Conservation (phyloP, 2,113 vertebrate species). For the Polyodon spathula region DNA sequence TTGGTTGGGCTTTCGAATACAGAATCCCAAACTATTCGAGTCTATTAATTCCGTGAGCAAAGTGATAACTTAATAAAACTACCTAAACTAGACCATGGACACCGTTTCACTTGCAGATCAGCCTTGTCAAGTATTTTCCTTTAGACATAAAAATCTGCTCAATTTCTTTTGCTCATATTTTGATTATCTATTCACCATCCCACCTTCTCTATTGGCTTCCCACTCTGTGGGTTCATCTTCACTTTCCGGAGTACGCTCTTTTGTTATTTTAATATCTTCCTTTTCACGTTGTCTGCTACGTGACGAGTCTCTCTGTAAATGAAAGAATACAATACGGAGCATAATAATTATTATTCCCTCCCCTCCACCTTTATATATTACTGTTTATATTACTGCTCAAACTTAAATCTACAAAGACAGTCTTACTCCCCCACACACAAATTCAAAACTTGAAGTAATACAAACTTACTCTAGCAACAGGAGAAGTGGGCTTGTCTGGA, state of each 20-base stretch:
- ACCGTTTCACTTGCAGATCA: neutral
- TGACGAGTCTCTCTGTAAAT: slow-evolving; percentile 80
- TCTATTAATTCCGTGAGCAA: too few relatives aligned
- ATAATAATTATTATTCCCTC: too few relatives aligned
- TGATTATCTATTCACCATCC: neutral
- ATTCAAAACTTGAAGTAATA: too few relatives aligned
- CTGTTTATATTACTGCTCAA: neutral
- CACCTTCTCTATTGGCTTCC: slow-evolving; percentile 91
- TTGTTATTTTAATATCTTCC: slow-evolving; percentile 96
- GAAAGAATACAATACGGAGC: too few relatives aligned
- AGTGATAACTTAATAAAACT: too few relatives aligned
- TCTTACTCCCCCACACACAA: slow-evolving; percentile 19
- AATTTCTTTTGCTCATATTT: too few relatives aligned
- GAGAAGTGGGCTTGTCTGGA: slow-evolving; percentile 80
- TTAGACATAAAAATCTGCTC: too few relatives aligned
- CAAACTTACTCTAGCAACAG: slow-evolving; percentile 72
- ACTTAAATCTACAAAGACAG: neutral
- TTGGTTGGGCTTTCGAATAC: too few relatives aligned
- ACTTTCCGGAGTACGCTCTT: slow-evolving; percentile 92
- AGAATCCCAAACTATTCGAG: too few relatives aligned
- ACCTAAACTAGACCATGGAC: neutral
- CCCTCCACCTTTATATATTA: too few relatives aligned
- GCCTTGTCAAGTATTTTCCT: neutral
- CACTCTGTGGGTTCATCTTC: slow-evolving; percentile 92
- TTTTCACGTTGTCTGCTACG: slow-evolving; percentile 88